Evolutionary conservation across 2,888 invertebrate species (phyloP), one percentile per base, ranked within the genome.

Genomic region (Microplitis deprimator): DNA sequence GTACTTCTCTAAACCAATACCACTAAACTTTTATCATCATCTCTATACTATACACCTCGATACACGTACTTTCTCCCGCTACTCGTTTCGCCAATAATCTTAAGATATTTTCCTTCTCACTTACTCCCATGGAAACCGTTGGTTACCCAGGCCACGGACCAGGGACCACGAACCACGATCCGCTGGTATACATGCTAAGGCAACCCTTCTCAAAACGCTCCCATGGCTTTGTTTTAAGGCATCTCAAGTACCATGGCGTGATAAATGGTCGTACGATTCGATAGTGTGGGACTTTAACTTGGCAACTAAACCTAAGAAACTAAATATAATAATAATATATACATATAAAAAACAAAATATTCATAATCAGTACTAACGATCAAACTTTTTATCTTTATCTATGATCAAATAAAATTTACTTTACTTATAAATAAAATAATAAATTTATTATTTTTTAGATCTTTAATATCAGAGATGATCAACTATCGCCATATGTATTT

Each of bases 171-270:
- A 29, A 29, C 29, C 29, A 29, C 29, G 29, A 29, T 29, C 29
- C 29, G 29, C 29, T 29, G 29, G 29, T 29, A 29, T 29, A 29
- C 29, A 20, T 38, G 71, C n/a, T 59, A 70, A n/a, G 81, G 78
- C 83, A 82, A 84, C 85, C 85, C 86, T 86, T 85, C 83, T 84
- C 85, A 84, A 85, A 83, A 85, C 68, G 82, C 83, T 86, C 83
- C 82, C 85, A 82, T 83, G 83, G 84, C 88, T 88, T 89, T 89
- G 89, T 89, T 89, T 89, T 85, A 87, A 88, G 84, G 81, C 82
- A 86, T 84, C 84, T 85, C 84, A 81, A 85, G 83, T 85, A 85
- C 83, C 82, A 77, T 83, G 78, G 81, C 83, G 84, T 89, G 89
- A 89, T 89, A 89, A 89, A 89, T 89, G 88, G 85, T 64, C 75